Percentiles rank a stretch among this genome's conserved stretches.
Evolutionary conservation across 1,140 invertebrate species (phyloP).

Genomic region (Rhizoglyphus robini): DNA sequence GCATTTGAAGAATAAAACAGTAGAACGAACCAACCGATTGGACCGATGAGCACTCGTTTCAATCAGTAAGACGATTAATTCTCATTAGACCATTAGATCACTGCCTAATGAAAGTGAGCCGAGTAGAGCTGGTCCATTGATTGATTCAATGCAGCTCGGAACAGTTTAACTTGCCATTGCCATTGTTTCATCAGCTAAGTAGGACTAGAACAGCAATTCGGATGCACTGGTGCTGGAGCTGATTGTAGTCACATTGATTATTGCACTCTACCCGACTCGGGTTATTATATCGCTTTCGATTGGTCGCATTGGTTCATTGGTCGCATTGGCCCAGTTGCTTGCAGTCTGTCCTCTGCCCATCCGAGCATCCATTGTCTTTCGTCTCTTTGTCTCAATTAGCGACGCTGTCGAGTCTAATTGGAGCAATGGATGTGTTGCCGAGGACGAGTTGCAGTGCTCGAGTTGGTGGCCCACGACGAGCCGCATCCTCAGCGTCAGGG

Average conservation of each 20-base stretch:
- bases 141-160: neutral
- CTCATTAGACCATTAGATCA: neutral
- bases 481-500: slow-evolving; percentile 8
- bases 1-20: neutral
- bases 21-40: too few species aligned
- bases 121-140: too few species aligned
- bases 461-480: neutral
- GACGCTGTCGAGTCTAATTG: slow-evolving; percentile 10
- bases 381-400: slow-evolving; percentile 10
- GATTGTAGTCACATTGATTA: slow-evolving; percentile 7
- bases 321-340: neutral
- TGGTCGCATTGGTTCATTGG: neutral
- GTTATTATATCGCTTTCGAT: neutral
- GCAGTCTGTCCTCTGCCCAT: slow-evolving; percentile 6
- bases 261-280: neutral
- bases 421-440: slow-evolving; percentile 3
- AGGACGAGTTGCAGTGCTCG: neutral
- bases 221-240: too few species aligned
- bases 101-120: too few species aligned
- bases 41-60: neutral
- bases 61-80: slow-evolving; percentile 8
- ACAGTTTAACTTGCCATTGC: neutral
- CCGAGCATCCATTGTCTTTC: neutral
- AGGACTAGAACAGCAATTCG: too few species aligned
- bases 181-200: too few species aligned